phyloP scores from a whole-genome alignment of 2,888 invertebrate genomes.

The Eurytoma adleriae region DNA sequence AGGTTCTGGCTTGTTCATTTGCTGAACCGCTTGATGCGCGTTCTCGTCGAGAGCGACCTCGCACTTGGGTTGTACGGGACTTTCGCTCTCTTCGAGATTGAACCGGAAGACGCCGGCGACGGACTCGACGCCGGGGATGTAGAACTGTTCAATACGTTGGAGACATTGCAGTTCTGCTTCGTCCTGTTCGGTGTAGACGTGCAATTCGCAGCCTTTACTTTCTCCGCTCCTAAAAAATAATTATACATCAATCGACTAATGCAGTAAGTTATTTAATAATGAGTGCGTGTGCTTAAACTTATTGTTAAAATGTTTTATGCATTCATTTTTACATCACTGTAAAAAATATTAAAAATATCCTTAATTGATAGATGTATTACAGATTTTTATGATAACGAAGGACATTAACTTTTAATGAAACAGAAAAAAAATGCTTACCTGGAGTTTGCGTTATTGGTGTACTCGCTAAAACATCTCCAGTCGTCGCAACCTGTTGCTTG shows the following conservation, averaged over 20 bases:
- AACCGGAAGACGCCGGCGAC: slow-evolving; percentile 49
- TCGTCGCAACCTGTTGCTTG: slow-evolving; percentile 59
- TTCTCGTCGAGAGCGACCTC: slow-evolving; percentile 71
- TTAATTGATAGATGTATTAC: not conserved
- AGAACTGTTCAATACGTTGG: slow-evolving; percentile 24
- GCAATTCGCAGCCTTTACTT: slow-evolving; percentile 44
- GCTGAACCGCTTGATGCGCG: slow-evolving; percentile 71
- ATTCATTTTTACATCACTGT: not conserved
- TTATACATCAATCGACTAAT: not conserved
- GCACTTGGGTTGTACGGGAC: slow-evolving; percentile 70
- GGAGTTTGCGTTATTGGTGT: slow-evolving; percentile 24
- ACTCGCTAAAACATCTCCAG: not conserved
- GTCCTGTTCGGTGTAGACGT: slow-evolving; percentile 50
- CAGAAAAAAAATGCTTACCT: slow-evolving; percentile 28
- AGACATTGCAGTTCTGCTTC: slow-evolving; percentile 52
- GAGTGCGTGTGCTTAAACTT: not conserved
- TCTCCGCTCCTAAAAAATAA: slow-evolving; percentile 4
- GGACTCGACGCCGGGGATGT: not conserved
- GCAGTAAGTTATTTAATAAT: not conserved
- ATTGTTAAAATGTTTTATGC: not conserved
- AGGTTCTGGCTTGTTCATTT: slow-evolving; percentile 34
- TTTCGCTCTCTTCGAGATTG: slow-evolving; percentile 71
- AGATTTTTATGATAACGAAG: too few species aligned
- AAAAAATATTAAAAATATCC: too few species aligned
- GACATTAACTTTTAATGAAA: not conserved